Evolutionary conservation across 2,888 invertebrate genomes (phyloP), one percentile per base, ranked within the genome.

Genomic region (Acleris sparsana): DNA sequence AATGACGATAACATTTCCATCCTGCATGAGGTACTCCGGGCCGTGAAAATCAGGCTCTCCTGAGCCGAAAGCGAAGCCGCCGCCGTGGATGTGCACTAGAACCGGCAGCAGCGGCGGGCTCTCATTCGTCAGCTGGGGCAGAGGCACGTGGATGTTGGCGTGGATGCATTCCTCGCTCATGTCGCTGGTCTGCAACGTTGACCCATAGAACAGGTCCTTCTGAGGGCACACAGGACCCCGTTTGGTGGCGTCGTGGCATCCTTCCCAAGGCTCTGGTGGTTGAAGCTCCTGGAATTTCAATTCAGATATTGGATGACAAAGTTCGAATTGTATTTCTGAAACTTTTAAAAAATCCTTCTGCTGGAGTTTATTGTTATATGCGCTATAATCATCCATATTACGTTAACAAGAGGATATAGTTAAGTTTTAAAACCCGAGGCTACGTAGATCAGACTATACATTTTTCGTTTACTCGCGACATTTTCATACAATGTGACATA

Each of bases 201-300:
- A 69, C 0, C 83, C 82, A 73, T 91, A 92, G 43, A 91, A 70
- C 17, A 89, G 80, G 73, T 94, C 93, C 1, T 87, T 81, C 77
- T 96, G 96, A 0, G 93, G 93, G 74, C 96, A 96, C 11, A 93
- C 87, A 0, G 94, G 92, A 0, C 94, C 92, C 71, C 94, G 95
- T 3, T 86, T 83, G 2, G 90, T 91, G 1, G 95, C 95, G 69
- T 94, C 89, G 67, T 89, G 86, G 0, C 87, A 80, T 0, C 87
- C 90, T 0, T 80, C 69, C 94, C 94, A 94, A 0, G 89, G 84
- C 1, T 87, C 84, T 3, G 88, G 74, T 2, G 94, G 93, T 69
- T 90, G 85, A 1, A 94, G 89, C 67, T 94, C 92, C 94, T 94
- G 80, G 13, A 64, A 60, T 53, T 39, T 18, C 7, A 53, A 53